Evolutionary conservation across 2,888 invertebrate genomes (phyloP), one percentile per base, ranked within the genome.

Genomic region (Trichopoda pennipes): DNA sequence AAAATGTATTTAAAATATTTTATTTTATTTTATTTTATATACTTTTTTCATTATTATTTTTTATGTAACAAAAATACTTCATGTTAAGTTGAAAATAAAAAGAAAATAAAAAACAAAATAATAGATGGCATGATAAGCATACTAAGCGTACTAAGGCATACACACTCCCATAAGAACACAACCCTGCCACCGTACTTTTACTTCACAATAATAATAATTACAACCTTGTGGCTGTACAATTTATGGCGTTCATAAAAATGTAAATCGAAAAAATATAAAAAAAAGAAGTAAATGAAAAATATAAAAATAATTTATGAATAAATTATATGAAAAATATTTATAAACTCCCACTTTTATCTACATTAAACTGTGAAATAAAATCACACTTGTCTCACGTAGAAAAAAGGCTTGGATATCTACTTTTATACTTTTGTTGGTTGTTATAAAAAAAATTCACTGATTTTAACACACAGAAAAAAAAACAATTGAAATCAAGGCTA

Each of bases 141-240:
- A 58, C 64, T n/a, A n/a, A 12, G 1, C 49, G 38, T 7, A n/a
- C 12, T n/a, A 14, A 16, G 3, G 6, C 42, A 44, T 16, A 44
- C 3, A 38, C 2, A 38, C 12, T 38, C 12, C 10, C 38, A 38
- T 2, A 38, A 12, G 12, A 38, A 38, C 12, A 38, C 38, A 38
- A 38, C 38, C 12, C 1, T 38, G 2, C 12, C 38, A 12, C 12
- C 38, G 28, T 8, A 28, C 2, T 38, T 4, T 38, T 38, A 38
- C 3, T 38, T n/a, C n/a, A 10, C 9, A 3, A 53, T 28, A 32
- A 23, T 38, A 51, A 70, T 3, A 4, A 44, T 72, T 60, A 73
- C 68, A 77, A 63, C 81, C 76, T 81, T 81, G 76, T 76, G 72
- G 21, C 49, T 49, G 49, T 63, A 60, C 19, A 68, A 73, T 77